Evolutionary conservation across 2,113 vertebrate genomes (phyloP).

Genomic region (Cebidichthys violaceus): DNA sequence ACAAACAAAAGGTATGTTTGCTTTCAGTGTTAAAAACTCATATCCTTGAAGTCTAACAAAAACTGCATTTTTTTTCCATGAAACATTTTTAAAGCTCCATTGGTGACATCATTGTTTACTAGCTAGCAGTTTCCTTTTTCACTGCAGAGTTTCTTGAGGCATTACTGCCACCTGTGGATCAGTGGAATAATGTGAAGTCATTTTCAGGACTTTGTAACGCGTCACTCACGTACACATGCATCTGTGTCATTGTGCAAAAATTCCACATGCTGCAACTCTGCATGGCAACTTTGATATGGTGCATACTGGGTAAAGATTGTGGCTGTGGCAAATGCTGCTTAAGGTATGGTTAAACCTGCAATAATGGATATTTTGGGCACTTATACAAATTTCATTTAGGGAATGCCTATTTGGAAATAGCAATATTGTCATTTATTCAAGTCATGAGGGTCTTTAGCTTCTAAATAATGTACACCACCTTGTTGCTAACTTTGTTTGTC

Average conservation of each 20-base stretch:
- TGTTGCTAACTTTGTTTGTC: not conserved
- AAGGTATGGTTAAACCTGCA: not conserved
- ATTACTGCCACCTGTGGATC: too few species aligned
- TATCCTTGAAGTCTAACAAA: not conserved
- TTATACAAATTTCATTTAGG: not conserved
- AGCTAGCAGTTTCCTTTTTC: not conserved
- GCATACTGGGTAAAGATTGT: not conserved
- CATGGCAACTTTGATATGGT: not conserved
- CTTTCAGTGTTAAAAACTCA: not conserved
- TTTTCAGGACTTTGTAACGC: not conserved
- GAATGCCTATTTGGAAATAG: not conserved
- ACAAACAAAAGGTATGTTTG: constrained; percentile 1
- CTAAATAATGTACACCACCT: not conserved
- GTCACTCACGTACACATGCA: not conserved
- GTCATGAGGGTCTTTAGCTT: not conserved
- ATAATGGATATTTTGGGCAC: not conserved
- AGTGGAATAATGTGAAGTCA: not conserved
- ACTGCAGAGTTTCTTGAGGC: not conserved
- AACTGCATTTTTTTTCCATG: not conserved
- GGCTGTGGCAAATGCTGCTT: not conserved
- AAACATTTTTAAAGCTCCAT: not conserved
- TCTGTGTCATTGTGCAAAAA: not conserved
- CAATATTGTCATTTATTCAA: not conserved
- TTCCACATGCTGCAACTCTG: not conserved
- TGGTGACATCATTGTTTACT: not conserved